Base-by-base conservation (phyloP, 2,113 vertebrate genomes). In the Gobius niger region DNA sequence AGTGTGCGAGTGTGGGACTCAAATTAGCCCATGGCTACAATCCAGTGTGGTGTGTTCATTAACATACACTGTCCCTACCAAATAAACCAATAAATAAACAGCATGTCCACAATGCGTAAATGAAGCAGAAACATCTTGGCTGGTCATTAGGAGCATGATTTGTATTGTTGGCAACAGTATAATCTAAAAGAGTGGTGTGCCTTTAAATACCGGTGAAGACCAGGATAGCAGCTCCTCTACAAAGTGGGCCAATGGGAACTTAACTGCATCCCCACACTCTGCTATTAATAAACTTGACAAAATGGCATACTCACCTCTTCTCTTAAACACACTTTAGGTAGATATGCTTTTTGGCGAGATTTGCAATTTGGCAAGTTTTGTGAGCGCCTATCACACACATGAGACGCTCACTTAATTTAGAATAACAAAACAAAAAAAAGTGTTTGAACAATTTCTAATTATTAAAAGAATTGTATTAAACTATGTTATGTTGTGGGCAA, bases 271-370 rank as follows among this genome's bases (percentile, higher is more conserved):
- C 68, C 86, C 52, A 78, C 82, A 76, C 62, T 62, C 72, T 73
- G 86, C 91, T 92, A 91, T 92, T 91, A 92, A 92, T 91, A 92
- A 88, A 89, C 76, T 86, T 84, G 82, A 87, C 82, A 75, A 86
- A 88, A 87, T 85, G 80, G 91, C 87, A 85, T 72, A 72, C 85
- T 88, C 85, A 88, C 82, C 86, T 88, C 82, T 68, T 76, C 81
- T 84, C 82, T 82, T 81, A 74, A 78, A 75, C 73, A 67, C 80
- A 65, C 63, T 76, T 76, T 1, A 52, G 7, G n/a, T 7, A 16
- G 72, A 79, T 72, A 49, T 63, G 76, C 76, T 70, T 72, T 50
- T 19, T 42, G 56, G 46, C 54, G 63, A 73, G 63, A 71, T 76
- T 14, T 49, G 40, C 57, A 51, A 53, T 52, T 71, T 52, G 73